Evolutionary conservation across 1,140 invertebrate species (phyloP).

Genomic region (Andricus grossulariae): DNA sequence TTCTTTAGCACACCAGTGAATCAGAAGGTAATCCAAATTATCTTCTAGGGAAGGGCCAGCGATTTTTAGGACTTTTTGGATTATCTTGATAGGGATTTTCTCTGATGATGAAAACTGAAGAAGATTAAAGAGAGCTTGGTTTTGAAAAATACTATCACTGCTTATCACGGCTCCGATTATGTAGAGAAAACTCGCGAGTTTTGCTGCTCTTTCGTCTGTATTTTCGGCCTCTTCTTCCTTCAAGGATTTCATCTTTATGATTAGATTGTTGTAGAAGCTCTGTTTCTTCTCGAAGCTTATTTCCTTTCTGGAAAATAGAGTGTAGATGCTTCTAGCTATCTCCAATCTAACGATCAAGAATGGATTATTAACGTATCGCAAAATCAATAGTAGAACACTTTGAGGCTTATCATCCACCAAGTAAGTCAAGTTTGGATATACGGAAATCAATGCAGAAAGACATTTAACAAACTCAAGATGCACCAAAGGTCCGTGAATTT

Average conservation of each 20-base stretch:
- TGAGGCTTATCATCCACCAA: no score
- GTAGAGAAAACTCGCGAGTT: slow-evolving; percentile 32
- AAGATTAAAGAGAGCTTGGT: slow-evolving; percentile 40
- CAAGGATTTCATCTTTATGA: not conserved
- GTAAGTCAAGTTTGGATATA: not conserved
- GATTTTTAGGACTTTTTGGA: slow-evolving; percentile 15
- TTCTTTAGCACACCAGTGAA: slow-evolving; percentile 53
- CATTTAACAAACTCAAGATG: not conserved
- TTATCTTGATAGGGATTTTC: slow-evolving; percentile 32
- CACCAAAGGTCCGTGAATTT: not conserved
- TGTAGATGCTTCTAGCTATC: not conserved
- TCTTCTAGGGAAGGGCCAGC: slow-evolving; percentile 61
- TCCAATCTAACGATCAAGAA: not conserved
- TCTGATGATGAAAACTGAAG: not conserved
- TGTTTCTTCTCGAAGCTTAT: not conserved
- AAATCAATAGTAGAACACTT: not conserved
- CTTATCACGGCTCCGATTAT: slow-evolving; percentile 42
- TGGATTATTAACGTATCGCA: not conserved
- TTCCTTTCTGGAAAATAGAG: not conserved
- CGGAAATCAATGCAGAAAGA: not conserved
- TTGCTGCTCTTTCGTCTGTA: slow-evolving; percentile 29
- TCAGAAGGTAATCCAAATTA: slow-evolving; percentile 67
- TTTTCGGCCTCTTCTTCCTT: slow-evolving; percentile 32
- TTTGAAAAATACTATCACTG: slow-evolving; percentile 37
- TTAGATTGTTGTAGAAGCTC: not conserved